Evolutionary conservation across 30 jellyfish, hydroid and myxozoan species (phyloP).

Genomic region (Cassiopea andromeda): DNA sequence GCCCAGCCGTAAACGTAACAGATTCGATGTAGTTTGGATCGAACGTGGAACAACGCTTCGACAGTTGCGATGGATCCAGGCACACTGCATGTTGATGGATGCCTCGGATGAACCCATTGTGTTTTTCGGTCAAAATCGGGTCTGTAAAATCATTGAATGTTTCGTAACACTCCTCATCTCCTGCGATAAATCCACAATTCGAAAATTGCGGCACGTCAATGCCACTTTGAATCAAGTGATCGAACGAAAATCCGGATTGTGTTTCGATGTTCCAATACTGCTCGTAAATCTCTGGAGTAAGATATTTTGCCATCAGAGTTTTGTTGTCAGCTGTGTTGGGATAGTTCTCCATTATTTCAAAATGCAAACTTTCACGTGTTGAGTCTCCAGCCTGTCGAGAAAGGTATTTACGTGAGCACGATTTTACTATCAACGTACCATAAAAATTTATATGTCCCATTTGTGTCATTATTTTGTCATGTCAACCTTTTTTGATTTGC

Average conservation of each 20-base stretch:
- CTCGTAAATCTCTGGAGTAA: slow-evolving; percentile 60
- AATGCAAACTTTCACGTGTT: slow-evolving; percentile 41
- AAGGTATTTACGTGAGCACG: background rate
- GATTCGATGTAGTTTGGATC: slow-evolving; percentile 58
- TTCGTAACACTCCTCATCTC: slow-evolving; percentile 49
- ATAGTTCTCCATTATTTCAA: slow-evolving; percentile 59
- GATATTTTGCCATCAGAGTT: slow-evolving; percentile 56
- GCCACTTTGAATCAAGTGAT: slow-evolving; percentile 52
- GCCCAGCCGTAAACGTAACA: slow-evolving; percentile 60
- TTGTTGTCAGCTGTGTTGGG: slow-evolving; percentile 32
- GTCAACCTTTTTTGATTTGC: too few species aligned
- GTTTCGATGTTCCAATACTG: slow-evolving; percentile 63
- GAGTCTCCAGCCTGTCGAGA: slow-evolving; percentile 9
- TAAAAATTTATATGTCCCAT: too few species aligned
- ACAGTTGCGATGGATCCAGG: slow-evolving; percentile 44
- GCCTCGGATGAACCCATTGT: slow-evolving; percentile 58
- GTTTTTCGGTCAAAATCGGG: slow-evolving; percentile 60
- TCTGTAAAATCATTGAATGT: slow-evolving; percentile 31
- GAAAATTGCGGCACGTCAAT: slow-evolving; percentile 64
- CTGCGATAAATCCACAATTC: slow-evolving; percentile 60
- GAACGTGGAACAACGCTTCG: slow-evolving; percentile 33
- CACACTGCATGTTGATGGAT: slow-evolving; percentile 35
- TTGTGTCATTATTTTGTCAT: too few species aligned
- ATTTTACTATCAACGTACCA: too few species aligned
- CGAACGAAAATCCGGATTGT: slow-evolving; percentile 41